Evolutionary conservation across 2,113 vertebrate genomes (phyloP).

Genomic region (Conger conger): DNA sequence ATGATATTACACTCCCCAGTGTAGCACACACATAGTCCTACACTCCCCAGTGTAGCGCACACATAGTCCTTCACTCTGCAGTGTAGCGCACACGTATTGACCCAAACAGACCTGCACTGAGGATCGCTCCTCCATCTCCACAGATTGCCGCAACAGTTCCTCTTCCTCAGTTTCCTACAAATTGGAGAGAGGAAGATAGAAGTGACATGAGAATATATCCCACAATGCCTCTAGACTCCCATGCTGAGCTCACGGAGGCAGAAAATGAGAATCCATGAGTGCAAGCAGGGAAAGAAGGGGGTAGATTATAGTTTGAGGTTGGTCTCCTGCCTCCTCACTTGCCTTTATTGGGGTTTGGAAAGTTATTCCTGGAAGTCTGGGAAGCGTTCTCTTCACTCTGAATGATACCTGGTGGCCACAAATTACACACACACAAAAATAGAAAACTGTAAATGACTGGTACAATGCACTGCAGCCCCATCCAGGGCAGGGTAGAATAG

Average conservation of each 20-base stretch:
- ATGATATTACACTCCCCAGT: background rate
- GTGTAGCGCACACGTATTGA: background rate
- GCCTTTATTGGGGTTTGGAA: background rate
- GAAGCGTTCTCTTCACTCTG: conserved; percentile 60
- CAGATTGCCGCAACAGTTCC: conserved; percentile 32
- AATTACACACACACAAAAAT: background rate
- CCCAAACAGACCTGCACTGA: conserved; percentile 37
- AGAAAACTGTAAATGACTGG: background rate
- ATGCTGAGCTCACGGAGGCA: background rate
- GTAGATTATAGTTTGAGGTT: background rate
- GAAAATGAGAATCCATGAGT: background rate
- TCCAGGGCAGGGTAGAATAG: background rate
- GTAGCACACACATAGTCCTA: background rate
- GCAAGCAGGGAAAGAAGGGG: background rate
- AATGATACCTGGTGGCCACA: conserved; percentile 51
- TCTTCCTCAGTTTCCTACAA: conserved; percentile 47
- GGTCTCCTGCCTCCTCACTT: background rate
- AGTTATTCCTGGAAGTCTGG: conserved; percentile 30
- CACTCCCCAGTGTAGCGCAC: conserved; percentile 38
- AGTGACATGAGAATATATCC: background rate
- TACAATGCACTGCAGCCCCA: background rate
- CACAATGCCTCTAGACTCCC: background rate
- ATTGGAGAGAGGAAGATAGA: background rate
- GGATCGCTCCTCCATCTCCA: conserved; percentile 30
- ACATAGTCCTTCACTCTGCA: background rate